Evolutionary conservation across 2,888 invertebrate genomes (phyloP).

Genomic region (Eueremaeus valkanovi): DNA sequence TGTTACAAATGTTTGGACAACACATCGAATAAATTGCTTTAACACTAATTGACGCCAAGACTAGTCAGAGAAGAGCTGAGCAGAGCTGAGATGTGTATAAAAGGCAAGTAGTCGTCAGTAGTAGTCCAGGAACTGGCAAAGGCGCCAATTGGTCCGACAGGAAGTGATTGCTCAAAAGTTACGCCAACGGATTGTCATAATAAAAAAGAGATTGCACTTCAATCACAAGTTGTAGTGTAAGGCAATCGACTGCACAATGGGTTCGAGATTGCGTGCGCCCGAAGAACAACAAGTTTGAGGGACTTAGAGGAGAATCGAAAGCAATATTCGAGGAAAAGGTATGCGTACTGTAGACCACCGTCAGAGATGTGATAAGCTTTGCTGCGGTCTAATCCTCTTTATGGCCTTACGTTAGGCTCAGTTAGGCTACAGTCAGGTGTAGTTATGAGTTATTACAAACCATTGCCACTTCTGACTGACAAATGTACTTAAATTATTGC

Average conservation of each 20-base stretch:
- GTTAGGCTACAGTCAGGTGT: background rate
- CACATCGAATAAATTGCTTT: background rate
- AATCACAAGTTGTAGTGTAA: background rate
- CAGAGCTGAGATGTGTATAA: background rate
- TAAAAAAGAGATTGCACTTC: constrained; percentile 3
- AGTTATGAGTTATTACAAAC: background rate
- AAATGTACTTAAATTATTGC: background rate
- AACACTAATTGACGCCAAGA: constrained; percentile 15
- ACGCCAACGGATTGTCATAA: constrained; percentile 23
- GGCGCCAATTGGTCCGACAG: constrained; percentile 38
- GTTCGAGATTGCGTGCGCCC: constrained; percentile 2
- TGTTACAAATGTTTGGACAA: constrained; percentile 10
- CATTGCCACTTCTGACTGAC: background rate
- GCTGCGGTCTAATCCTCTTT: constrained; percentile 5
- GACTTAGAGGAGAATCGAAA: background rate
- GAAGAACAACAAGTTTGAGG: background rate
- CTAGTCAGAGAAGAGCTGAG: too few species aligned
- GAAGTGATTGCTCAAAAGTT: constrained; percentile 31
- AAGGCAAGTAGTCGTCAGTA: background rate
- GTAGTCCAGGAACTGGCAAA: background rate
- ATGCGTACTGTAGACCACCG: background rate
- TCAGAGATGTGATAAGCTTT: background rate
- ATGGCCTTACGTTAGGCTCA: too few species aligned
- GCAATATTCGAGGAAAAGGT: background rate
- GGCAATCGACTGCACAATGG: background rate